Conservation (phyloP, 92 coral and sea anemone genomes). For the Palythoa grandis region DNA sequence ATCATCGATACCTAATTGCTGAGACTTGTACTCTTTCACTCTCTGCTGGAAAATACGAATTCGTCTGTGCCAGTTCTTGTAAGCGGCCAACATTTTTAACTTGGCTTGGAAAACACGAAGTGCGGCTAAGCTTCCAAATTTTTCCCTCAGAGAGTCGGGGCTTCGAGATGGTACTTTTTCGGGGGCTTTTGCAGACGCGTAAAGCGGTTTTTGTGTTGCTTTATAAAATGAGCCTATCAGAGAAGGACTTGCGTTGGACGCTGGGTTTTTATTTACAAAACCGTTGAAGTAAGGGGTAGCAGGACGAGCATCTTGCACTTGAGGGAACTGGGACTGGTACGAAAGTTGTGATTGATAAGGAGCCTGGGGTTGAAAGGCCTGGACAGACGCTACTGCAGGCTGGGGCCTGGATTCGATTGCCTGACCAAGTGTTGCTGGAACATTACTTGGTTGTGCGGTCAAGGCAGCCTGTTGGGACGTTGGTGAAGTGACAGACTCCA, state of each 20-base stretch:
- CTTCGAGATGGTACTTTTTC: conserved; percentile 49
- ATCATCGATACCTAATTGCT: conserved; percentile 48
- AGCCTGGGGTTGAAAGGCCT: conserved; percentile 47
- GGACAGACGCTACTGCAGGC: conserved; percentile 32
- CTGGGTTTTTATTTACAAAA: conserved; percentile 13
- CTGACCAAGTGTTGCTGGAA: conserved; percentile 47
- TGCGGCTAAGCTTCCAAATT: conserved; percentile 80
- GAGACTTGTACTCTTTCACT: conserved; percentile 69
- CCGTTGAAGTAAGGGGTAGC: conserved; percentile 40
- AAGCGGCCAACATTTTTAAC: conserved; percentile 89
- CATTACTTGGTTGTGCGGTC: conserved; percentile 42
- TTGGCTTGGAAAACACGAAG: conserved; percentile 77
- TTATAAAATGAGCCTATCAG: conserved; percentile 47
- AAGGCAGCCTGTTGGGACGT: conserved; percentile 63
- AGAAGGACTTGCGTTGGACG: conserved; percentile 27
- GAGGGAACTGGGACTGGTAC: conserved; percentile 31
- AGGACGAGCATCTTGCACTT: conserved; percentile 8
- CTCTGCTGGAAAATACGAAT: conserved; percentile 38
- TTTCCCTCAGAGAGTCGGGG: conserved; percentile 77
- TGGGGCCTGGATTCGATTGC: conserved; percentile 53
- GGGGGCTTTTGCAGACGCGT: conserved; percentile 12
- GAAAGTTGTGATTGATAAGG: conserved; percentile 47
- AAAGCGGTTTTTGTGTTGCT: conserved; percentile 35
- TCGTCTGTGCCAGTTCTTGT: conserved; percentile 84
- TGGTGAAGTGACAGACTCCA: conserved; percentile 80